Evolutionary conservation across 2,113 vertebrate species (phyloP).

Genomic region (Typhlomys cinereus): DNA sequence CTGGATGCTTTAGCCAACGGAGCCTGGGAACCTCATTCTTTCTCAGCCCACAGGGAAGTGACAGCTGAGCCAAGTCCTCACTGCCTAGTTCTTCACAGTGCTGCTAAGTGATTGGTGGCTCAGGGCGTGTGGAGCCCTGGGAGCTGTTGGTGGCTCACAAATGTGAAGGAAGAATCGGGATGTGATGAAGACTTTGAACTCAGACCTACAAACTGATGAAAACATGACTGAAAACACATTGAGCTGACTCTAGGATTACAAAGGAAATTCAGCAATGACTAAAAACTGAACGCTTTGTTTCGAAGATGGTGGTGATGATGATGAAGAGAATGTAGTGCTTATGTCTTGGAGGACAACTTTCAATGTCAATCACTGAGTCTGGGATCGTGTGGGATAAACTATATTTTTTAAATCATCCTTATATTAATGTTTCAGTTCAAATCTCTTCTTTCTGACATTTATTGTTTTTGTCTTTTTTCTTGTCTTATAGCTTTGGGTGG

Average conservation of each 20-base stretch:
- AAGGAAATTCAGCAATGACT: not conserved
- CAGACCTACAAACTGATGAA: not conserved
- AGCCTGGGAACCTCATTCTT: accelerated
- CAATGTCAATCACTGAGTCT: not conserved
- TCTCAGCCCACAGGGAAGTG: not conserved
- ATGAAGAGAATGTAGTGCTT: too few species aligned
- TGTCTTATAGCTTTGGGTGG: not conserved
- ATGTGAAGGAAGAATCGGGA: not conserved
- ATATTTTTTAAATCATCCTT: not conserved
- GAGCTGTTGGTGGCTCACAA: not conserved
- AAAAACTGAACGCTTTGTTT: not conserved
- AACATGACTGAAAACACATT: not conserved
- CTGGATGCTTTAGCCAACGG: too few species aligned
- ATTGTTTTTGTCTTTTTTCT: not conserved
- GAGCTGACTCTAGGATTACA: not conserved
- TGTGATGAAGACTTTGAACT: not conserved
- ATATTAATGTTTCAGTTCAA: not conserved
- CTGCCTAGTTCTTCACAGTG: not conserved
- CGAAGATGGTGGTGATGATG: accelerated
- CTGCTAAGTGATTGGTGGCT: slow-evolving; percentile 27
- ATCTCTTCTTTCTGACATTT: not conserved
- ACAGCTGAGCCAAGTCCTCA: not conserved
- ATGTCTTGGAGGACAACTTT: not conserved
- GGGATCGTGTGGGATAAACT: not conserved
- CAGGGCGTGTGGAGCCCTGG: not conserved